phyloP scores from a whole-genome alignment of 2,888 invertebrate species.

The Digitonthophagus gazella region DNA sequence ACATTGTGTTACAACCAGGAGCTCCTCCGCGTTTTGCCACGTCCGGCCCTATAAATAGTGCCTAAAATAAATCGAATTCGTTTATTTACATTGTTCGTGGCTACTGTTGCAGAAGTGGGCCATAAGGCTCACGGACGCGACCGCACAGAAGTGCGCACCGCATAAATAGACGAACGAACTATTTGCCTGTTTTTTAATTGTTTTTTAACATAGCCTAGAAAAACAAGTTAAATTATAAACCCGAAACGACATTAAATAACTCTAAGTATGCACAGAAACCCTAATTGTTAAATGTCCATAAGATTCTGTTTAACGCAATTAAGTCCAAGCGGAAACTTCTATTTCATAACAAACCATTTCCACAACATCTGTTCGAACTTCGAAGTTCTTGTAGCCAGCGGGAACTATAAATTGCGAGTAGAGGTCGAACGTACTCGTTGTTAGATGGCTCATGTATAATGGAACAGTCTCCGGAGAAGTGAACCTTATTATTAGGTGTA shows the following conservation, averaged over 20 bases:
- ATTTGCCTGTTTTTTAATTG: not conserved
- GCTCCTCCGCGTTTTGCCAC: not conserved
- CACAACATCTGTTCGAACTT: not conserved
- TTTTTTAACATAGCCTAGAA: not conserved
- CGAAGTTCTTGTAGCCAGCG: not conserved
- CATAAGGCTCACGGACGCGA: constrained; percentile 10
- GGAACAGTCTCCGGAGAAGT: not conserved
- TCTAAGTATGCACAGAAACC: too few relatives aligned
- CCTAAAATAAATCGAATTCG: constrained; percentile 15
- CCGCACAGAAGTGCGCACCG: not conserved
- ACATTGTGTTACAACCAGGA: not conserved
- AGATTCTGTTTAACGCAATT: too few relatives aligned
- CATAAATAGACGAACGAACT: not conserved
- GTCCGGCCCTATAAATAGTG: constrained; percentile 17
- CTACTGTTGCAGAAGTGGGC: constrained; percentile 18
- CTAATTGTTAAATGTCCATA: too few relatives aligned
- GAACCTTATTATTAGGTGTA: not conserved
- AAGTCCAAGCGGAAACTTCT: too few relatives aligned
- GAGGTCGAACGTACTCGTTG: not conserved
- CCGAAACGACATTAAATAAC: too few relatives aligned
- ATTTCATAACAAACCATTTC: not conserved
- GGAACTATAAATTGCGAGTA: not conserved
- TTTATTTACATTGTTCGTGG: constrained; percentile 10
- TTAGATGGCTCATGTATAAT: not conserved
- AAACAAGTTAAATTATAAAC: too few relatives aligned